Evolutionary conservation across 2,113 vertebrate species (phyloP).

Genomic region (Mixornis gularis): DNA sequence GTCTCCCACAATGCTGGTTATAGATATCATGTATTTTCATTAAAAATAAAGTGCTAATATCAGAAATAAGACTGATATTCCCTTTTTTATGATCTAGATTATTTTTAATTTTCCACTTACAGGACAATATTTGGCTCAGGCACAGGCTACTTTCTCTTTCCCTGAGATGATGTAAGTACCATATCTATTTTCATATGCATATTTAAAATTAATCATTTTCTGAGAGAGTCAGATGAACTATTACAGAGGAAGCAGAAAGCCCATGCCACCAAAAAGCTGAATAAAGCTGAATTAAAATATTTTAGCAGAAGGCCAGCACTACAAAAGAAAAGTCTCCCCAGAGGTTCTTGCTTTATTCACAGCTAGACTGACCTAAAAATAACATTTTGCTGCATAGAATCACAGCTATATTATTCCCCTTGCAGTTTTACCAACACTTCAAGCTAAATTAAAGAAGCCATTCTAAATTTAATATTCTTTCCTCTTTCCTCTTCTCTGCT

Average conservation of each 20-base stretch:
- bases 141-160: background rate
- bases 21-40: background rate
- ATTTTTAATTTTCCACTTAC: background rate
- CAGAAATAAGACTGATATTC: background rate
- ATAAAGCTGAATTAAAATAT: background rate
- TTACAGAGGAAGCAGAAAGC: background rate
- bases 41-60: background rate
- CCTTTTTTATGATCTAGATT: background rate
- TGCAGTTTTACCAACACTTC: background rate
- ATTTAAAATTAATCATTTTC: background rate
- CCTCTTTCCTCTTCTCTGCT: background rate
- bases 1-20: too few relatives aligned
- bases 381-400: background rate
- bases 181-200: background rate
- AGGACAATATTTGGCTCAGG: background rate
- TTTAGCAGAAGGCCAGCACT: background rate
- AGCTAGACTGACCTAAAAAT: slow-evolving; percentile 52
- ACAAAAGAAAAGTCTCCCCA: background rate
- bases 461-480: background rate
- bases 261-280: background rate
- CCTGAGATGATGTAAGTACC: background rate
- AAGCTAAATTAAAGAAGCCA: background rate
- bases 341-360: slow-evolving; percentile 48
- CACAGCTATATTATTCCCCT: background rate
- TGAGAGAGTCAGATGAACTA: background rate